phyloP scores from a whole-genome alignment of 2,113 vertebrate genomes.

The Pleuronectes platessa region DNA sequence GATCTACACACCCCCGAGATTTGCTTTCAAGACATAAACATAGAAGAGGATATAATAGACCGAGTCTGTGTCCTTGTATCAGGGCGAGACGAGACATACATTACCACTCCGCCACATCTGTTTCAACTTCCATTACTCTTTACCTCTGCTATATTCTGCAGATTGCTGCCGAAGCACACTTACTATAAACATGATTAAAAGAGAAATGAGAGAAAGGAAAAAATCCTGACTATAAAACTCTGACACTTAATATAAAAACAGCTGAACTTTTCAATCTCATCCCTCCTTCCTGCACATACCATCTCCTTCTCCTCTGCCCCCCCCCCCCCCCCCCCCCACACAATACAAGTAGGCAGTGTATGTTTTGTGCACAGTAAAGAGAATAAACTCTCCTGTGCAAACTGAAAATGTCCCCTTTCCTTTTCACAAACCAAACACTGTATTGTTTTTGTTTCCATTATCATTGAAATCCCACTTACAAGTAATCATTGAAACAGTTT shows the following conservation, averaged over 20 bases:
- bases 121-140: constrained; percentile 65
- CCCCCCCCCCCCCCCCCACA: too few relatives aligned
- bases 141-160: constrained; percentile 35
- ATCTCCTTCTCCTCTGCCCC: too few relatives aligned
- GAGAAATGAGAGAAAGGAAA: constrained; percentile 5
- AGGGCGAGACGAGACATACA: constrained; percentile 54
- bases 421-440: too few relatives aligned
- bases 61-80: constrained; percentile 62
- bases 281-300: background rate
- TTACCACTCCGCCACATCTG: constrained; percentile 53
- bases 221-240: constrained; percentile 47
- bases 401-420: too few relatives aligned
- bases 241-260: constrained; percentile 58
- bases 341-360: background rate
- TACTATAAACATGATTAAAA: constrained; percentile 72
- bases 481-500: too few relatives aligned
- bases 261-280: constrained; percentile 30
- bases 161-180: constrained; percentile 52
- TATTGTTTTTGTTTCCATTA: too few relatives aligned
- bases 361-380: background rate
- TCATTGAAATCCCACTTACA: background rate
- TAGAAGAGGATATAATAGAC: constrained; percentile 49
- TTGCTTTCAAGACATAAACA: constrained; percentile 54
- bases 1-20: constrained; percentile 20
- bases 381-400: background rate